A percentile compares a stretch with the other conserved stretches of the same genome.
Evolutionary conservation across 2,113 vertebrate species (phyloP).

Genomic region (Bubo bubo): DNA sequence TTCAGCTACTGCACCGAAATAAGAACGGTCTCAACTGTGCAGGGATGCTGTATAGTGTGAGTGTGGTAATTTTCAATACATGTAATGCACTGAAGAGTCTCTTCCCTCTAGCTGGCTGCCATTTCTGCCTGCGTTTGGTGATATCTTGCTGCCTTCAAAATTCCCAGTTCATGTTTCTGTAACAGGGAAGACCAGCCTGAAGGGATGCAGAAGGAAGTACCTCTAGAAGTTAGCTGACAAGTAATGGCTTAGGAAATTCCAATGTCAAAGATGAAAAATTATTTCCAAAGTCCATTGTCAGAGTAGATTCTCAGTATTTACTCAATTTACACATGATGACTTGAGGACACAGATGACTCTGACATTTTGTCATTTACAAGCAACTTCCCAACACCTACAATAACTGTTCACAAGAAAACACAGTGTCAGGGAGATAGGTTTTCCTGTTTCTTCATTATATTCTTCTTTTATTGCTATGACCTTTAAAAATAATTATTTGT

Average conservation of each 20-base stretch:
- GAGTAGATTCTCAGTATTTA: neutral
- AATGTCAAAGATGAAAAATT: neutral
- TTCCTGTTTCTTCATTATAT: neutral
- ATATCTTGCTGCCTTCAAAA: neutral
- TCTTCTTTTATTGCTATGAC: neutral
- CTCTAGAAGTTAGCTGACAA: neutral
- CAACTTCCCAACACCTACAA: neutral
- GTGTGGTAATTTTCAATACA: neutral
- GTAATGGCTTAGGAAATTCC: neutral
- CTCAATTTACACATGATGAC: neutral
- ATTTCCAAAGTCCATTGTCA: neutral
- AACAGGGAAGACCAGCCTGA: neutral
- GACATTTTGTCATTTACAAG: neutral
- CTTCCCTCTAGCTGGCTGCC: neutral
- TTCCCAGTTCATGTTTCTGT: neutral
- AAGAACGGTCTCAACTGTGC: neutral
- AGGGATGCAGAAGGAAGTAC: neutral
- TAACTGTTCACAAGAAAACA: neutral
- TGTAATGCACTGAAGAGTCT: neutral
- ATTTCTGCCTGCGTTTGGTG: neutral
- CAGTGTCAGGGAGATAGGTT: neutral
- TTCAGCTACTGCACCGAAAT: neutral
- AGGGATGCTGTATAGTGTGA: neutral
- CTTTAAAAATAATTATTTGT: neutral
- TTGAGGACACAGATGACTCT: neutral